A percentile compares a stretch with the other conserved stretches of the same genome.
Conservation (phyloP, 1,140 invertebrate species). For the Drosophila sp. region DNA sequence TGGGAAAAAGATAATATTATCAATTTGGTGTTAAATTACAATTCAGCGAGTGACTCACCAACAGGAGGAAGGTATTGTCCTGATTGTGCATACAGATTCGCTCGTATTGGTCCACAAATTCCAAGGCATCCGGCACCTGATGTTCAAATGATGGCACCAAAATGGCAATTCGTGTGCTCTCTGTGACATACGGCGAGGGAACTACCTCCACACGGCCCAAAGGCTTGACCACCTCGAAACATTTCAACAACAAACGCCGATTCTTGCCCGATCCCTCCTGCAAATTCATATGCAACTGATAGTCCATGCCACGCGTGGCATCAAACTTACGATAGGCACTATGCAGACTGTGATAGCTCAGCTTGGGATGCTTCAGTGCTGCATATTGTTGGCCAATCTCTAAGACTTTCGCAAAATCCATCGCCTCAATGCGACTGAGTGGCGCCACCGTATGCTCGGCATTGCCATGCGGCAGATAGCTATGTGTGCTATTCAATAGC, state of each 20-base stretch:
- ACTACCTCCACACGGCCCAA: conserved; percentile 93
- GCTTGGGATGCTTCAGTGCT: conserved; percentile 84
- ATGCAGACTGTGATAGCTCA: conserved; percentile 85
- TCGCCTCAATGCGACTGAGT: conserved; percentile 86
- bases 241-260: conserved; percentile 50
- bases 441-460: conserved; percentile 86
- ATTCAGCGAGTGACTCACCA: conserved; percentile 84
- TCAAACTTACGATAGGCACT: conserved; percentile 95
- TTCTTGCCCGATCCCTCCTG: conserved; percentile 50
- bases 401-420: conserved; percentile 88
- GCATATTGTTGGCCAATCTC: conserved; percentile 85
- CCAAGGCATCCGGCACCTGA: conserved; percentile 79
- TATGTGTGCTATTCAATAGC: conserved; percentile 92
- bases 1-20: no score
- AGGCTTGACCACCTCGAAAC: conserved; percentile 88
- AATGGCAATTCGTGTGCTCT: conserved; percentile 91
- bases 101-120: conserved; percentile 90
- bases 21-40: neutral
- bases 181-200: conserved; percentile 95
- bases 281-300: conserved; percentile 90
- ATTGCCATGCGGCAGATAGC: conserved; percentile 87
- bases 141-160: conserved; percentile 85
- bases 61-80: conserved; percentile 90
- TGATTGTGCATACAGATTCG: conserved; percentile 88
- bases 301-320: conserved; percentile 94